A percentile compares a stretch with the other conserved stretches of the same genome.
Conservation (phyloP, 2,797 vertebrate species). For the Malacoraja senta region DNA sequence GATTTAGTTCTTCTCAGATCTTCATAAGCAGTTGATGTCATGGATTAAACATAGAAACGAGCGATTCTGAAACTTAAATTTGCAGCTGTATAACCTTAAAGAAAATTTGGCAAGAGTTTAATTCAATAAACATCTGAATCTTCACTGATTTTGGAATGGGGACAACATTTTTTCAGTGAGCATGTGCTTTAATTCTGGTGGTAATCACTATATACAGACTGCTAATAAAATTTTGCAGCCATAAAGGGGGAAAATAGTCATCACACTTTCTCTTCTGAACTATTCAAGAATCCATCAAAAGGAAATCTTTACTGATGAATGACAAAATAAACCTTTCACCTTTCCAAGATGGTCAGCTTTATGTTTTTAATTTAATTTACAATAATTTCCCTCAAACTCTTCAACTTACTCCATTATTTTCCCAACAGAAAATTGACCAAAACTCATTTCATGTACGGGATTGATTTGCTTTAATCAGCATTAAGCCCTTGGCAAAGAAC, state of each 20-base stretch:
- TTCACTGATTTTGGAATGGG: slow-evolving; percentile 2
- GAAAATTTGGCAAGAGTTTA: background rate
- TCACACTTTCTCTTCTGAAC: background rate
- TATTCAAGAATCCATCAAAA: background rate
- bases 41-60: background rate
- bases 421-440: slow-evolving; percentile 1
- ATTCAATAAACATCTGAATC: background rate
- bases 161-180: background rate
- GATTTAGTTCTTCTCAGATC: background rate
- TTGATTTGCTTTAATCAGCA: slow-evolving; percentile 21
- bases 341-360: too few relatives aligned
- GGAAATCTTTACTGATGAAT: background rate
- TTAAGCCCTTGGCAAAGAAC: background rate
- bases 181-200: background rate
- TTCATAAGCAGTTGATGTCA: background rate
- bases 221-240: background rate
- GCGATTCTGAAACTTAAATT: background rate
- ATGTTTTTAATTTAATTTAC: background rate
- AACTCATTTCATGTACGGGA: slow-evolving; percentile 12
- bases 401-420: slow-evolving; percentile 15
- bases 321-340: background rate
- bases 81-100: background rate
- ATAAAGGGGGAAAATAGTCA: background rate
- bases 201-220: background rate
- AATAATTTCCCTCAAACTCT: background rate